Evolutionary conservation across 2,888 invertebrate genomes (phyloP), one percentile per base, ranked within the genome.

Genomic region (Acleris laterana): DNA sequence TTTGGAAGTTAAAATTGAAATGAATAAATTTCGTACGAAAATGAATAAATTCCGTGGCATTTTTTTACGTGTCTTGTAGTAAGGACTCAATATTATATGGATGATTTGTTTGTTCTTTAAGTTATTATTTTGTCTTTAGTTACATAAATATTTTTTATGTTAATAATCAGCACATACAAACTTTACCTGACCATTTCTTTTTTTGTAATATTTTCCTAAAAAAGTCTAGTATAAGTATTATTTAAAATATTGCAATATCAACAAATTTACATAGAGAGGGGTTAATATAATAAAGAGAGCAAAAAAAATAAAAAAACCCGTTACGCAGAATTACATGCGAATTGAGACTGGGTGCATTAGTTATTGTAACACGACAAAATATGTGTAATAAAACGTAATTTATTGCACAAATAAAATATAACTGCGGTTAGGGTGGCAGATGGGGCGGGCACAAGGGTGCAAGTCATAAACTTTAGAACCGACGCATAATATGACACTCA

Each of bases 291-390:
- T 87, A 88, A 89, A 89, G 85, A 82, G 73, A 70, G 76, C 79
- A 82, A 80, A 90, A 88, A 85, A 88, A 85, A 90, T 90, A 83
- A 82, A 87, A 87, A 84, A 81, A 81, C 79, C 80, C 86, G 89
- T 87, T 83, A 86, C 85, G 89, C 81, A 79, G 86, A 88, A 90
- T 92, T 89, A 91, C 93, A 90, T 83, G 87, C 85, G 89, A 89
- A 90, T 89, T 89, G 90, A 88, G 90, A 89, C 88, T 85, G 84
- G 89, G 88, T 93, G 90, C 93, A 93, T 93, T 93, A 93, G 93
- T 93, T 93, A 93, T 93, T 92, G 93, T 93, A 93, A 91, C 93
- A 92, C 93, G 91, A 93, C 93, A 93, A 93, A 93, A 93, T 93
- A 93, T 93, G 92, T 93, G 93, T 90, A 93, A 93, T 93, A 93